Conservation (phyloP, 2,797 vertebrate genomes). For the Anguilla anguilla region DNA sequence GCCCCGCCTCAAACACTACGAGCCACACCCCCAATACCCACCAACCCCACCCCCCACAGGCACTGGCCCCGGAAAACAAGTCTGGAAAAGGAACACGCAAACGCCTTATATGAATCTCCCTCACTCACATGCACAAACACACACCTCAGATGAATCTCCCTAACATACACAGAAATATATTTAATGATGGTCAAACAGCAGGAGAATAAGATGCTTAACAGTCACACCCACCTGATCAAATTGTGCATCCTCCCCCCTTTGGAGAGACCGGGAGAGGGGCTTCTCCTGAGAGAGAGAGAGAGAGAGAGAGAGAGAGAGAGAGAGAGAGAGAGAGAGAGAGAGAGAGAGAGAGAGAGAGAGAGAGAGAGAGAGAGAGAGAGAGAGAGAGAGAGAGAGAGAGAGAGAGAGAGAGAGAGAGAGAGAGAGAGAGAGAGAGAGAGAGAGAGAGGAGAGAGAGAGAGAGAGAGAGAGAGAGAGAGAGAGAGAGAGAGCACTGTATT, state of each 20-base stretch:
- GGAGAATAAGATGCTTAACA: neutral
- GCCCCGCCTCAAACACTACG: too few species aligned
- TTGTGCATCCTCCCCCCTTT: constrained; percentile 98
- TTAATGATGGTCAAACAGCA: neutral
- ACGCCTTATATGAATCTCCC: neutral
- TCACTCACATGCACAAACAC: neutral
- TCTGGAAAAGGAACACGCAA: too few species aligned
- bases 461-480: neutral
- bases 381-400: constrained; percentile 18
- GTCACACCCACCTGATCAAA: constrained; percentile 93
- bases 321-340: neutral
- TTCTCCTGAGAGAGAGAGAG: constrained; percentile 81
- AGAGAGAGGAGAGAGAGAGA: constrained; percentile 20
- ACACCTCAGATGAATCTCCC: neutral
- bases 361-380: constrained; percentile 18
- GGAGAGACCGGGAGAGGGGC: constrained; percentile 92
- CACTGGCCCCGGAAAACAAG: neutral
- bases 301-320: neutral
- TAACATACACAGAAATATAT: neutral
- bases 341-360: constrained; percentile 24
- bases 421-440: constrained; percentile 18
- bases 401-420: constrained; percentile 18
- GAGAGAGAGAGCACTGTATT: neutral
- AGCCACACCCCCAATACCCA: too few species aligned
- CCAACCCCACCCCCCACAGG: too few species aligned